Evolutionary conservation across 2,888 invertebrate species (phyloP).

Genomic region (Drosophila suboccidentalis): DNA sequence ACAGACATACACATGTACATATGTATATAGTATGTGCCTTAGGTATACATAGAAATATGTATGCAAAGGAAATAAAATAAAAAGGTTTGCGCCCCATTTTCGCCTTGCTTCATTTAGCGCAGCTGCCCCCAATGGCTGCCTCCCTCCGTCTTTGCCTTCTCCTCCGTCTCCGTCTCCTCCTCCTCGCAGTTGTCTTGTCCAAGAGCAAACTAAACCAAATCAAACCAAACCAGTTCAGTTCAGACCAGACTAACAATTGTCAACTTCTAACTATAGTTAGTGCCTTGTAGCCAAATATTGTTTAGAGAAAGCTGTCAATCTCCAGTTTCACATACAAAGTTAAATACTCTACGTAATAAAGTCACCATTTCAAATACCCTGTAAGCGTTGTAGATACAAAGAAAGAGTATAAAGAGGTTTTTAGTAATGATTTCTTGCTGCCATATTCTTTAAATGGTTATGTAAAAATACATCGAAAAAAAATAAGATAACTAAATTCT

Average conservation of each 20-base stretch:
- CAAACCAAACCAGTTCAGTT: constrained; percentile 30
- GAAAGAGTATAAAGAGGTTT: neutral
- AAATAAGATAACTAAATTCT: no score
- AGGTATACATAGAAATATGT: constrained; percentile 23
- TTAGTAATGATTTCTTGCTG: neutral
- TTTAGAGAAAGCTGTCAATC: constrained; percentile 5
- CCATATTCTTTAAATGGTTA: no score
- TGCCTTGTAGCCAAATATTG: constrained; percentile 5
- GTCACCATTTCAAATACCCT: neutral
- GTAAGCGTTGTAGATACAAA: neutral
- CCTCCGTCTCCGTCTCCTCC: no score
- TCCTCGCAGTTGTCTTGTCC: constrained; percentile 26
- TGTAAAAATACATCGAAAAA: no score
- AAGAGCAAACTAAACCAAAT: constrained; percentile 26
- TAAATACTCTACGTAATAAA: no score
- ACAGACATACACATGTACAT: constrained; percentile 5
- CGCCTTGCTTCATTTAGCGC: constrained; percentile 61
- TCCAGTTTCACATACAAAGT: no score
- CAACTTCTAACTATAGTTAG: constrained; percentile 36
- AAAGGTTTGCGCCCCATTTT: constrained; percentile 61
- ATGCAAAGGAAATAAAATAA: constrained; percentile 4
- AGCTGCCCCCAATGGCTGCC: constrained; percentile 26
- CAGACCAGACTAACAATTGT: constrained; percentile 37
- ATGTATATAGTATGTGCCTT: constrained; percentile 21
- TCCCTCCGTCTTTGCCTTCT: neutral